Conservation (phyloP, 2,113 vertebrate species). For the Jacana jacana region DNA sequence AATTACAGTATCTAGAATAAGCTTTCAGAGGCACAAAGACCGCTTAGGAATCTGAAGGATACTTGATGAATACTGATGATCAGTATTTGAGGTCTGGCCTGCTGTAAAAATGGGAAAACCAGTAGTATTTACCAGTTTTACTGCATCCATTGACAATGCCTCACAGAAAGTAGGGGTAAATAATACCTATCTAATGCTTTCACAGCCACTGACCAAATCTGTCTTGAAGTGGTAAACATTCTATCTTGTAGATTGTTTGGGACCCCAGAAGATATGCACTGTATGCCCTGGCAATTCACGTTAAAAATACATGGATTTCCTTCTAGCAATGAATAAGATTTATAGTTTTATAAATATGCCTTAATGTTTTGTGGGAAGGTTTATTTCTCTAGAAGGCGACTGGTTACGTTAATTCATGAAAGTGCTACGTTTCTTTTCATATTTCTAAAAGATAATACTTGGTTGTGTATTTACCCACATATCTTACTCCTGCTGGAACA, state of each 20-base stretch:
- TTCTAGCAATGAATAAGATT: not conserved
- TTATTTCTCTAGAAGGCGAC: not conserved
- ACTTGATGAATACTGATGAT: not conserved
- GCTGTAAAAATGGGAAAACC: not conserved
- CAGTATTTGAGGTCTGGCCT: not conserved
- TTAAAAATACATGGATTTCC: not conserved
- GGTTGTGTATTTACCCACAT: not conserved
- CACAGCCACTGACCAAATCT: not conserved
- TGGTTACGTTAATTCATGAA: not conserved
- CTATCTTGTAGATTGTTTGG: not conserved
- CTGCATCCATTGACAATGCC: not conserved
- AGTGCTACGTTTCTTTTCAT: not conserved
- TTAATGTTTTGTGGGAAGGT: not conserved
- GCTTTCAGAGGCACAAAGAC: not conserved
- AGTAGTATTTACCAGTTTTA: not conserved
- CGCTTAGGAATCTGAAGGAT: not conserved
- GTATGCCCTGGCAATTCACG: not conserved
- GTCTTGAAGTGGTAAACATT: not conserved
- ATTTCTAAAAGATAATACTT: not conserved
- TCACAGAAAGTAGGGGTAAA: not conserved
- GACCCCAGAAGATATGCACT: not conserved
- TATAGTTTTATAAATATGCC: not conserved
- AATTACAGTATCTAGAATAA: not conserved
- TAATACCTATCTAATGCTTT: not conserved
- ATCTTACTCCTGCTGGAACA: not conserved